phyloP scores from a whole-genome alignment of 2,888 invertebrate genomes.

The Mimumesa dahlbomi region DNA sequence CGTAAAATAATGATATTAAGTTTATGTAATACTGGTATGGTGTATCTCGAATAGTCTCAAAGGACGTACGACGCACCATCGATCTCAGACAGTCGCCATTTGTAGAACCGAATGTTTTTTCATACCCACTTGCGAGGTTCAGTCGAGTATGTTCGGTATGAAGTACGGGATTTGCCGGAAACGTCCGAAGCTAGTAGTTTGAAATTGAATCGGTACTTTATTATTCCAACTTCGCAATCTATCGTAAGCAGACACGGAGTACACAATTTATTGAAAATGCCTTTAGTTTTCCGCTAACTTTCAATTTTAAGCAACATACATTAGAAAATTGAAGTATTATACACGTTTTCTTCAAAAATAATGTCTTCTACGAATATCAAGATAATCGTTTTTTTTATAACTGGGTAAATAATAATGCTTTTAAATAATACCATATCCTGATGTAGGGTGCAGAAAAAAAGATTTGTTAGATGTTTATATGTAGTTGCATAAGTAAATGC shows the following conservation, averaged over 20 bases:
- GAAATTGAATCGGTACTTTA: background rate
- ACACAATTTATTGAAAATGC: background rate
- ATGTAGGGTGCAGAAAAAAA: no score
- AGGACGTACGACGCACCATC: conserved; percentile 26
- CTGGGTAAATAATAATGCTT: no score
- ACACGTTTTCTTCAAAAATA: no score
- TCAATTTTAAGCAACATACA: no score
- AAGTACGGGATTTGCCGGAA: conserved; percentile 21
- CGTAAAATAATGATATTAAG: background rate
- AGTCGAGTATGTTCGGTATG: background rate
- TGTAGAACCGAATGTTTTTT: background rate
- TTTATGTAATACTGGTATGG: conserved; percentile 8
- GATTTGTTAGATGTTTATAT: no score
- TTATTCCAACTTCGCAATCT: background rate
- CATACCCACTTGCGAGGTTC: background rate
- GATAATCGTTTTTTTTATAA: no score
- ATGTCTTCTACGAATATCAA: no score
- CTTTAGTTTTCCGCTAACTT: no score
- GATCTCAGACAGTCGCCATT: conserved; percentile 34
- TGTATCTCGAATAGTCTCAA: background rate
- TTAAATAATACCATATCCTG: no score
- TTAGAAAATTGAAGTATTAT: no score
- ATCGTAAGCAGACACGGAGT: background rate
- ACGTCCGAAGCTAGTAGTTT: conserved; percentile 25
- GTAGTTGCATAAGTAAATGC: no score